phyloP scores from a whole-genome alignment of 1,140 invertebrate genomes.

The Samia ricini region DNA sequence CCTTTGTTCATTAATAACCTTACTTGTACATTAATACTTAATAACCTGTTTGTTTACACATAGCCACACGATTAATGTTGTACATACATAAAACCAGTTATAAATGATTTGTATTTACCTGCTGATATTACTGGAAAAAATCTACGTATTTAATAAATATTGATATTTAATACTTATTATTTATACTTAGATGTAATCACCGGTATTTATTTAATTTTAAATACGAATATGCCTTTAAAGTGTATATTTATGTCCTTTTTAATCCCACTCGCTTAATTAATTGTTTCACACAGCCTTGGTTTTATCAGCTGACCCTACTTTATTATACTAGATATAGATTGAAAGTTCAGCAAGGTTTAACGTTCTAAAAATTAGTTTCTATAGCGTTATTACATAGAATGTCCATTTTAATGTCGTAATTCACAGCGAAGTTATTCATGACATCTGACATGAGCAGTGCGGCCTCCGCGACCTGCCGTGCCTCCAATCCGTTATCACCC shows the following conservation, averaged over 20 bases:
- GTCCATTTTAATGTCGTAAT: conserved; percentile 46
- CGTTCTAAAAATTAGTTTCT: not conserved
- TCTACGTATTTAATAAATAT: not conserved
- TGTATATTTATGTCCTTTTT: too few relatives aligned
- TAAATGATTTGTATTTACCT: not conserved
- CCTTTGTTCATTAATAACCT: conserved; percentile 19
- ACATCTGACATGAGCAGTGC: conserved; percentile 31
- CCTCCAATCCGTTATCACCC: conserved; percentile 34
- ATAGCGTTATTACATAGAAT: not conserved
- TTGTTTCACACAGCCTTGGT: too few relatives aligned
- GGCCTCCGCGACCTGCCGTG: conserved; percentile 19
- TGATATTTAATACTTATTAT: too few relatives aligned
- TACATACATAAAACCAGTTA: not conserved
- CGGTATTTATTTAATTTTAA: not conserved
- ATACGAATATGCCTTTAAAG: too few relatives aligned
- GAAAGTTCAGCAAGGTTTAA: too few relatives aligned
- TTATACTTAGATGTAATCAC: not conserved
- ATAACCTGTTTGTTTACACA: conserved; percentile 11
- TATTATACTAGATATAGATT: too few relatives aligned
- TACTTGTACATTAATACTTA: conserved; percentile 15
- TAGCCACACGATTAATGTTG: conserved; percentile 13
- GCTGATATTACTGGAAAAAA: not conserved
- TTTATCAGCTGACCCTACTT: too few relatives aligned
- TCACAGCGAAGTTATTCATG: conserved; percentile 59
- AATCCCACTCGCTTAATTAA: too few relatives aligned